Conservation (phyloP, 2,888 invertebrate genomes). For the Phrixothrix hirtus region DNA sequence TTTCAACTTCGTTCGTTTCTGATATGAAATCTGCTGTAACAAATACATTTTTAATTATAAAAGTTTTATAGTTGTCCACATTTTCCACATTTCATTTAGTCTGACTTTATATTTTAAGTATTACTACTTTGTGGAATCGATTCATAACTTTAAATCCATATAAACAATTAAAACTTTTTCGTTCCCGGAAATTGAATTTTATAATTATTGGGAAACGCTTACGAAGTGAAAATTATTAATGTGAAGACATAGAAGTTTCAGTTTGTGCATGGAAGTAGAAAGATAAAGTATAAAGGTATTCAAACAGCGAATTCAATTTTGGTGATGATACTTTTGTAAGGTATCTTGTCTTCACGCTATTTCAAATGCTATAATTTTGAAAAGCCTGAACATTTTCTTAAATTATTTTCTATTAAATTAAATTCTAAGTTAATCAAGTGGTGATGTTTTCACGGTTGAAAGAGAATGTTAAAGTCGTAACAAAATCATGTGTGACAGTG, state of each 20-base stretch:
- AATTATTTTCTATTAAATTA: slow-evolving; percentile 8
- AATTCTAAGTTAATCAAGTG: slow-evolving; percentile 8
- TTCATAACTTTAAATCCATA: slow-evolving; percentile 13
- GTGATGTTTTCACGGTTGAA: slow-evolving; percentile 12
- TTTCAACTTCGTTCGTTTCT: slow-evolving; percentile 1
- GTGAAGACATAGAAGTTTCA: slow-evolving; percentile 21
- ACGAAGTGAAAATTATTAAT: slow-evolving; percentile 25
- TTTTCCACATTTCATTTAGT: slow-evolving; percentile 2
- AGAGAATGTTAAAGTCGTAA: slow-evolving; percentile 20
- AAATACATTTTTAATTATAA: slow-evolving; percentile 6
- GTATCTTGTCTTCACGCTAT: slow-evolving; percentile 11
- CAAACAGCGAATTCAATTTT: slow-evolving; percentile 28
- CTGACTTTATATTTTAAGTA: slow-evolving; percentile 5
- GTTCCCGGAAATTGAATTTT: slow-evolving; percentile 24
- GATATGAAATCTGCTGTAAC: background rate
- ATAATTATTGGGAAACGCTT: slow-evolving; percentile 31
- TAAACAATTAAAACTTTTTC: slow-evolving; percentile 27
- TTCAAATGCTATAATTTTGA: slow-evolving; percentile 6
- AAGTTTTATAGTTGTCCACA: slow-evolving; percentile 6
- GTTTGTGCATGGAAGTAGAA: slow-evolving; percentile 24
- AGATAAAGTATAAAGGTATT: slow-evolving; percentile 31
- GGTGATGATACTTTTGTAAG: slow-evolving; percentile 9
- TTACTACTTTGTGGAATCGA: slow-evolving; percentile 16
- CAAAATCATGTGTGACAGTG: slow-evolving; percentile 30
- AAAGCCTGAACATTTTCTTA: slow-evolving; percentile 7